These are phyloP conservation scores for Papilio dardanus DNA, from an alignment of 1,140 invertebrate genomes.

Conservation along the genomic window DNA sequence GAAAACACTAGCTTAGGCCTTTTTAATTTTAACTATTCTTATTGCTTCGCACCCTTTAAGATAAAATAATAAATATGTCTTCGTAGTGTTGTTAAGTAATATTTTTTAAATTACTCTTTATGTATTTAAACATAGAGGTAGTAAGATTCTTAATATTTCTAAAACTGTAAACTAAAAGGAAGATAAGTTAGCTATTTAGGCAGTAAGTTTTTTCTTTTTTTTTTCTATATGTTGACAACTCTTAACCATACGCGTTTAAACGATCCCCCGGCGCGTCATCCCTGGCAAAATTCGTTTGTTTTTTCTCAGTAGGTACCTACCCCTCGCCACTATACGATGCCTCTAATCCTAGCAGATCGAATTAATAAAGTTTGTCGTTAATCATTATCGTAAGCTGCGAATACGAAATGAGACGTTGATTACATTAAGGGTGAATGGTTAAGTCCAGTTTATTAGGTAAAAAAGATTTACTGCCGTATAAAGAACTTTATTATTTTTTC, in stretches of 20 bases:
- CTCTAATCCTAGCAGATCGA: slow-evolving; percentile 78
- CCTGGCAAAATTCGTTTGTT: slow-evolving; percentile 77
- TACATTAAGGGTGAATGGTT: slow-evolving; percentile 69
- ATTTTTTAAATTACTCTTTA: too few species aligned
- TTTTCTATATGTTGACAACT: slow-evolving; percentile 46
- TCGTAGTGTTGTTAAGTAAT: too few species aligned
- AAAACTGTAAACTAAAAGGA: too few species aligned
- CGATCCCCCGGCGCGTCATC: slow-evolving; percentile 55
- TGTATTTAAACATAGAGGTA: too few species aligned
- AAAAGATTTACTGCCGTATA: slow-evolving; percentile 65
- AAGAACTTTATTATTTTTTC: slow-evolving; percentile 60
- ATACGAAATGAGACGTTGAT: slow-evolving; percentile 79
- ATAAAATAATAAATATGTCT: too few species aligned
- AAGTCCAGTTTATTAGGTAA: slow-evolving; percentile 70
- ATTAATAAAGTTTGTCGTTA: slow-evolving; percentile 80
- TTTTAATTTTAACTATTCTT: too few species aligned
- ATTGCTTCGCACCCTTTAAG: too few species aligned
- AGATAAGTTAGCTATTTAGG: too few species aligned
- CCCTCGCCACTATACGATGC: slow-evolving; percentile 56
- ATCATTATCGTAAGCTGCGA: slow-evolving; percentile 79
- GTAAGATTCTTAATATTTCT: too few species aligned
- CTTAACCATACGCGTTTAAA: slow-evolving; percentile 50
- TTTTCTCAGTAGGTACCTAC: slow-evolving; percentile 77
- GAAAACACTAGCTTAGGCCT: too few species aligned
- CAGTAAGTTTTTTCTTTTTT: neutral